phyloP scores from a whole-genome alignment of 1,140 invertebrate species.

The Cyphomyrmex costatus region DNA sequence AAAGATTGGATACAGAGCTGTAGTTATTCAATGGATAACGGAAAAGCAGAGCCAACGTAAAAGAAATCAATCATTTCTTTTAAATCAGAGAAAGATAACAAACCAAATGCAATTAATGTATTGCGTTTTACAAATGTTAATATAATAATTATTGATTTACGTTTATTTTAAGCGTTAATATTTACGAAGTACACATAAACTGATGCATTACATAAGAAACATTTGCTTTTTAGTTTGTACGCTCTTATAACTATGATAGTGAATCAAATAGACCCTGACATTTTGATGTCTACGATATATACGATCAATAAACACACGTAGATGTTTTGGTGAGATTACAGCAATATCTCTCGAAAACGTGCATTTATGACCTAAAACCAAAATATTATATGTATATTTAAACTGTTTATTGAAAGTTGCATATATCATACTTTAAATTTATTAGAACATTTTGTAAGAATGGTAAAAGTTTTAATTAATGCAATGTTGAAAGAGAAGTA shows the following conservation, averaged over 20 bases:
- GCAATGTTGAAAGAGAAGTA: neutral
- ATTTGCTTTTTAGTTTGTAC: neutral
- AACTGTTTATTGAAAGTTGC: neutral
- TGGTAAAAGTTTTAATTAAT: neutral
- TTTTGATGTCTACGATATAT: neutral
- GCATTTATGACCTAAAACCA: slow-evolving; percentile 9
- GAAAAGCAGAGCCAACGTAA: neutral
- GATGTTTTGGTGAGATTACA: neutral
- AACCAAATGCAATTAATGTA: neutral
- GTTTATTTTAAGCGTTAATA: no score
- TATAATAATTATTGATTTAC: neutral
- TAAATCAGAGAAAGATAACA: neutral
- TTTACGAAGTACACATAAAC: neutral
- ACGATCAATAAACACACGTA: neutral
- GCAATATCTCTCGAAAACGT: neutral
- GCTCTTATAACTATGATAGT: neutral
- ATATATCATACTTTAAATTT: neutral
- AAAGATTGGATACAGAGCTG: neutral
- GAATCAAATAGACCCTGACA: slow-evolving; percentile 10
- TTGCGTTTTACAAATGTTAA: neutral
- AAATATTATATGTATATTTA: neutral
- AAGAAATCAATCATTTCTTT: slow-evolving; percentile 10
- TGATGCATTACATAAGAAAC: neutral
- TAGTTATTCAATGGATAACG: neutral
- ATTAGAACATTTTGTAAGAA: neutral